Evolutionary conservation across 2,888 invertebrate species (phyloP), one percentile per base, ranked within the genome.

Genomic region (Cyclophora punctaria): DNA sequence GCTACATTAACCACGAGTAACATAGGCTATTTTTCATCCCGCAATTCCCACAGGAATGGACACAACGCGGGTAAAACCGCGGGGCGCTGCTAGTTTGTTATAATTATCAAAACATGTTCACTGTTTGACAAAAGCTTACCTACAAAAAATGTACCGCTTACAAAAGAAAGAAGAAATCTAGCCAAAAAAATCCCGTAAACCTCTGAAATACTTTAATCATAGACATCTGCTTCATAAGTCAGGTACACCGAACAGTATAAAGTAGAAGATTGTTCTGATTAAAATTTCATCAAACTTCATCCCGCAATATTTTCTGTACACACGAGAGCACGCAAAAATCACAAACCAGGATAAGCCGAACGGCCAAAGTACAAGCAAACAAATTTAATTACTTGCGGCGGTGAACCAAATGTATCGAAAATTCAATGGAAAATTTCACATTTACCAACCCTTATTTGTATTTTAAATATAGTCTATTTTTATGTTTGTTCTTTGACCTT

Each of bases 271-370:
- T 60, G 65, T 73, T 72, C 69, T 70, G 71, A 75, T 76, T 73
- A 74, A 78, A 78, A 73, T 73, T 73, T 71, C 65, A 72, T 69
- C 64, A 69, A 73, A 74, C 69, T 76, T 71, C 58, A 64, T 66
- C 63, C 62, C 58, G 60, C 69, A 64, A 72, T 70, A 68, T 69
- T 71, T 70, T 70, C 55, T 57, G 72, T 69, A 70, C 60, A 71
- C 66, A 72, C 56, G 59, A 53, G 50, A 63, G 57, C 47, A 49
- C 50, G 63, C 59, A 72, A 78, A 76, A 76, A 77, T 73, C 68
- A 71, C 70, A 70, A 67, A 58, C 58, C 52, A 47, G 58, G 58
- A 61, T 71, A 69, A 71, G 63, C 70, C 59, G 58, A 55, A 63
- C 65, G 57, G 59, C 57, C 61, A 59, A 60, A 58, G 64, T 66